Evolutionary conservation across 1,140 invertebrate species (phyloP), one percentile per base, ranked within the genome.

Genomic region (Penaeus japonicus): DNA sequence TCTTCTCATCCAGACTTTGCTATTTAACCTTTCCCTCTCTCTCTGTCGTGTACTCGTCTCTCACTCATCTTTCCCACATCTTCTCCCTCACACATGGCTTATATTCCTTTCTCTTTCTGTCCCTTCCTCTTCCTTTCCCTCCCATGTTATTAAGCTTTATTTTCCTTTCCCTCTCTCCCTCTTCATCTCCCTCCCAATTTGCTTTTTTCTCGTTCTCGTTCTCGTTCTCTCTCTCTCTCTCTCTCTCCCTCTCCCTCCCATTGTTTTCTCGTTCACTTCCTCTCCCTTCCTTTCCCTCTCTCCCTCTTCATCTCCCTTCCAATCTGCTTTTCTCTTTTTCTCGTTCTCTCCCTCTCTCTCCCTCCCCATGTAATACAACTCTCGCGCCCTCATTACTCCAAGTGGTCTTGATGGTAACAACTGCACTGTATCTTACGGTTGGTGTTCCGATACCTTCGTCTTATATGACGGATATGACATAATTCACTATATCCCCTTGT

Each of bases 31-130:
- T 84, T 12, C 55, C 62, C 20, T 17, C 18, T 20, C 20, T 17
- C 15, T 22, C 35, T 53, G 27, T 20, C 79, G 55, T 80, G 75
- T 59, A 87, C 75, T 18, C 62, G 24, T 53, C 47, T 75, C 53
- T 59, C 84, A 53, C 54, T 89, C 78, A n/a, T 91, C 70, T 75
- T 57, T 91, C 59, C 82, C 89, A n/a, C 90, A 91, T 62, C 82
- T 47, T 90, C 86, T 90, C 89, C 32, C 79, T 82, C n/a, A n/a
- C 59, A 87, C 77, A 81, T 75, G 53, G 20, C 55, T 65, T 91
- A 73, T 53, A 3, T 90, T 27, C 70, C 85, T 30, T 27, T 70
- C 57, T 47, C 70, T 59, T 24, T 35, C 32, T 62, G 24, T 90
- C 54, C 91, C 59, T 20, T 32, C 32, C 39, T 91, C 65, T 53